These are phyloP conservation scores for Globia sparganii DNA, from an alignment of 2,888 invertebrate genomes.

Conservation along the genomic window DNA sequence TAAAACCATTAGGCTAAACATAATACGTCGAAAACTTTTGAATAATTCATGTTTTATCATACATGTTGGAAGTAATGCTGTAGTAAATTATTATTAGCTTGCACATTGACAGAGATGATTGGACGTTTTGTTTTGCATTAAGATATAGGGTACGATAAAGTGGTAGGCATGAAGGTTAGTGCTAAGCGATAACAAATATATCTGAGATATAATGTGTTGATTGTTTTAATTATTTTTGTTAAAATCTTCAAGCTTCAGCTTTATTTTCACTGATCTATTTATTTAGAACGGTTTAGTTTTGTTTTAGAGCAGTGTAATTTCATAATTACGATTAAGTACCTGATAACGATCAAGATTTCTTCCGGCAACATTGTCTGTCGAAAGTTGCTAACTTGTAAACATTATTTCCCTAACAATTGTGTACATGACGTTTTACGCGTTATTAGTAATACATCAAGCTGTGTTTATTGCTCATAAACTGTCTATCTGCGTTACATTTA, in stretches of 20 bases:
- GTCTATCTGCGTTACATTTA: slow-evolving; percentile 55
- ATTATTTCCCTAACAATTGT: slow-evolving; percentile 35
- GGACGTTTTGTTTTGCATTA: neutral
- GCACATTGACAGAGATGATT: too few relatives aligned
- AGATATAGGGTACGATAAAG: too few relatives aligned
- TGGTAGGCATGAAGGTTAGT: too few relatives aligned
- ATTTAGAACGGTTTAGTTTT: neutral
- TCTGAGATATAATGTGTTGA: neutral
- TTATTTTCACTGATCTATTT: neutral
- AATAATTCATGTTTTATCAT: neutral
- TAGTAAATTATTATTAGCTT: neutral
- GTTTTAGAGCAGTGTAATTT: neutral
- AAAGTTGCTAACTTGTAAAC: neutral
- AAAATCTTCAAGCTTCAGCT: neutral
- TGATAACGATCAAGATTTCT: neutral
- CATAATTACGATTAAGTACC: neutral
- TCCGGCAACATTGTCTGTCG: too few relatives aligned
- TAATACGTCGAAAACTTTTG: neutral
- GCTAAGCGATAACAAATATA: neutral
- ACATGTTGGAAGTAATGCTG: neutral
- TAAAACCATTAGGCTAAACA: neutral
- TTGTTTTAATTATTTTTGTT: neutral
- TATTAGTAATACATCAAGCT: slow-evolving; percentile 57
- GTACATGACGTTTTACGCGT: slow-evolving; percentile 50
- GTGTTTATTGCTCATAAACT: slow-evolving; percentile 61